Evolutionary conservation across 2,113 vertebrate species (phyloP).

Genomic region (Cranoglanis bouderius): DNA sequence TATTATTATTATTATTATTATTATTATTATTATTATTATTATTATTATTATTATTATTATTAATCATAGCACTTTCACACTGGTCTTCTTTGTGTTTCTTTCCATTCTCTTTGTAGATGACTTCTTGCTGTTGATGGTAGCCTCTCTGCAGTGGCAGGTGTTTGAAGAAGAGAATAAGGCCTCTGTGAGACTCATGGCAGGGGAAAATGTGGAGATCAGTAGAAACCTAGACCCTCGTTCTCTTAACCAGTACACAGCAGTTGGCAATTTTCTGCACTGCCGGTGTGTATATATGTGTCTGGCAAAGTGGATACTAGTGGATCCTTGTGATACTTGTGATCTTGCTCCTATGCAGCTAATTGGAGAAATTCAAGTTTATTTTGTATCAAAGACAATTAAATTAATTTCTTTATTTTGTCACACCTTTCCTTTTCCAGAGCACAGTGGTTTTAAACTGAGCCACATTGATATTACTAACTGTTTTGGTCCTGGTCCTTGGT

Average conservation of each 20-base stretch:
- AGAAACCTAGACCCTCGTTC: slow-evolving; percentile 65
- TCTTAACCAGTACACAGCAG: slow-evolving; percentile 69
- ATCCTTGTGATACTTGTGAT: background rate
- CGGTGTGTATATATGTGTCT: slow-evolving; percentile 51
- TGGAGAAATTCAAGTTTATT: background rate
- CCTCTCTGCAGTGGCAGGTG: slow-evolving; percentile 78
- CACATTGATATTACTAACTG: background rate
- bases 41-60: background rate
- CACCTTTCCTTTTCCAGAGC: background rate
- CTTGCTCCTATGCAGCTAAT: background rate
- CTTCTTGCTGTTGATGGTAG: slow-evolving; percentile 74
- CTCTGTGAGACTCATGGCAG: slow-evolving; percentile 60
- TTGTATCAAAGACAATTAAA: background rate
- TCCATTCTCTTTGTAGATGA: slow-evolving; percentile 65
- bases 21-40: background rate
- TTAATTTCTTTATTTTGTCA: background rate
- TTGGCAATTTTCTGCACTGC: slow-evolving; percentile 71
- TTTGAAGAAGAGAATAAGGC: slow-evolving; percentile 75
- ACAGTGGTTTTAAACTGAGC: background rate
- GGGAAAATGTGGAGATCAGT: slow-evolving; percentile 74
- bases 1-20: background rate
- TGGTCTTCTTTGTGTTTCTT: background rate
- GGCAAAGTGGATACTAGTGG: background rate
- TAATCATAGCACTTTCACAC: background rate
- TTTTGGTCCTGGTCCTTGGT: background rate